Conservation (phyloP, 64 coral and sea anemone genomes). For the Stichodactyla helianthus region DNA sequence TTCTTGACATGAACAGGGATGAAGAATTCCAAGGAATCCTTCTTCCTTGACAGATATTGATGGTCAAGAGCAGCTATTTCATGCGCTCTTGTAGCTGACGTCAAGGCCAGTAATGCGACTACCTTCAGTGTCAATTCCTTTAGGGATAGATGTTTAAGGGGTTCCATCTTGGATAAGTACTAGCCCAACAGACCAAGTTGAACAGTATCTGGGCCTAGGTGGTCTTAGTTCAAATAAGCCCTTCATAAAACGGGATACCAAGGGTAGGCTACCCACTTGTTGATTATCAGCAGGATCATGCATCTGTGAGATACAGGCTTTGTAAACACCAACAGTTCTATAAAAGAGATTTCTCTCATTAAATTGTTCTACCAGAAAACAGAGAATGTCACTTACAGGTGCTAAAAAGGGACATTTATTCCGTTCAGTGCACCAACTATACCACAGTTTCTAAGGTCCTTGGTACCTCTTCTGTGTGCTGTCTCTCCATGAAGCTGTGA, state of each 20-base stretch:
- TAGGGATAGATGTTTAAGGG: too few species aligned
- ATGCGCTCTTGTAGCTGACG: slow-evolving; percentile 12
- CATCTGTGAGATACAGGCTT: neutral
- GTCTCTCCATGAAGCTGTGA: slow-evolving; percentile 2
- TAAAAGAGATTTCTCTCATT: neutral
- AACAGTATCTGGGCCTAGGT: neutral
- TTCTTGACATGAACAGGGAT: slow-evolving; percentile 1
- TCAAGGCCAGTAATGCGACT: neutral
- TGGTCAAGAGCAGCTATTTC: slow-evolving; percentile 17
- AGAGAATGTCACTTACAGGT: slow-evolving; percentile 30
- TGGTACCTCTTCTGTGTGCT: neutral
- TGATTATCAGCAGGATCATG: neutral
- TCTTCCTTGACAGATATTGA: slow-evolving; percentile 1
- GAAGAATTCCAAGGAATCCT: slow-evolving; percentile 24
- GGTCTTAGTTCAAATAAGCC: neutral
- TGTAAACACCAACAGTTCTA: neutral
- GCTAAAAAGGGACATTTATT: neutral
- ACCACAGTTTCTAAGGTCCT: neutral
- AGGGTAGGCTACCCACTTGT: neutral
- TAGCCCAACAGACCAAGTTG: neutral
- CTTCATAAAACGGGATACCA: neutral
- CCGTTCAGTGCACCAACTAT: neutral
- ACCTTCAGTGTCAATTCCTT: neutral
- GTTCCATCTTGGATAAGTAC: neutral
- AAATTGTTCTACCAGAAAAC: slow-evolving; percentile 17